phyloP scores from a whole-genome alignment of 1,140 invertebrate species.

The Cryptotermes secundus region DNA sequence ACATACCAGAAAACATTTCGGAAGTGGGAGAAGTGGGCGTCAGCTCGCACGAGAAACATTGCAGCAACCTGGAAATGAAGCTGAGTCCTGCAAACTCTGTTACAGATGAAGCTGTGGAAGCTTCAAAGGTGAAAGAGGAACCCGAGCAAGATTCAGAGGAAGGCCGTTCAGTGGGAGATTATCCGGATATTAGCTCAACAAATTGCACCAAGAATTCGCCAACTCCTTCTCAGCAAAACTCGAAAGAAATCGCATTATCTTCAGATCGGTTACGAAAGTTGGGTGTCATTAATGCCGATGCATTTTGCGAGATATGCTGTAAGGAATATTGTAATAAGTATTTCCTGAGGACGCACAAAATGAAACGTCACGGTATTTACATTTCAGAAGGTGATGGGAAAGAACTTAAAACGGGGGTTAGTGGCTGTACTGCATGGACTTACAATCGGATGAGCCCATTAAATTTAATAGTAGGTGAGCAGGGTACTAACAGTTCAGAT shows the following conservation, averaged over 20 bases:
- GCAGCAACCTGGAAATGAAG: neutral
- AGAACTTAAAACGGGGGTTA: conserved; percentile 48
- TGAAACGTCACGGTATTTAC: conserved; percentile 74
- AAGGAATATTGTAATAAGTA: conserved; percentile 96
- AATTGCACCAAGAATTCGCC: neutral
- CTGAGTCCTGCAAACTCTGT: neutral
- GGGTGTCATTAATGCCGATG: conserved; percentile 81
- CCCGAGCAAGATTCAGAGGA: neutral
- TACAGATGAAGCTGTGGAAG: neutral
- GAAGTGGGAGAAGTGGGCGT: neutral
- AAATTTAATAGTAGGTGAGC: conserved; percentile 61
- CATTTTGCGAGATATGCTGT: conserved; percentile 91
- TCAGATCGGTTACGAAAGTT: conserved; percentile 67
- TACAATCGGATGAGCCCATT: conserved; percentile 57
- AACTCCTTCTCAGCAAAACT: neutral
- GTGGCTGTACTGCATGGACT: conserved; percentile 47
- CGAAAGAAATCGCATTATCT: conserved; percentile 23
- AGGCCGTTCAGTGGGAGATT: neutral
- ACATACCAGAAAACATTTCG: no score
- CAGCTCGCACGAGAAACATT: neutral
- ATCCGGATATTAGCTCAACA: neutral
- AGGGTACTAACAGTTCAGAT: conserved; percentile 37
- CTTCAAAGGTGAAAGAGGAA: neutral
- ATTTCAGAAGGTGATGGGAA: conserved; percentile 55
- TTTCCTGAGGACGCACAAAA: conserved; percentile 87